phyloP scores from a whole-genome alignment of 2,888 invertebrate species.

The Pandemis corylana region DNA sequence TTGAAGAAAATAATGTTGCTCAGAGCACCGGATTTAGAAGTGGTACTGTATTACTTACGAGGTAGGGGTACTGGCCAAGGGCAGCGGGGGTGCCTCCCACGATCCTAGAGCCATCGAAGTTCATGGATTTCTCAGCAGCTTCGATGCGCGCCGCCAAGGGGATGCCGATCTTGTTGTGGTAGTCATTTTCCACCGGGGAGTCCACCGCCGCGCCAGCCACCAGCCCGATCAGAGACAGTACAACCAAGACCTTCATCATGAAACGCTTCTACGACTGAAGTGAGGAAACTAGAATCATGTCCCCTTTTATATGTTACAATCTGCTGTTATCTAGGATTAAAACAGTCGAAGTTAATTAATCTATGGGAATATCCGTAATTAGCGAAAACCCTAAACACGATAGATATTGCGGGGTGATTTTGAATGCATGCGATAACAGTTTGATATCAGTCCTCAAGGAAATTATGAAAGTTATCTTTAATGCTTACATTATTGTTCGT shows the following conservation, averaged over 20 bases:
- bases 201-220: neutral
- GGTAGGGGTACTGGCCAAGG: constrained; percentile 13
- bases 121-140: constrained; percentile 40
- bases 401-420: too few species aligned
- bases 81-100: constrained; percentile 41
- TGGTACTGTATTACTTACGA: constrained; percentile 6
- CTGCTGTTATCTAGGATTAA: neutral
- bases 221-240: neutral
- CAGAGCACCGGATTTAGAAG: too few species aligned
- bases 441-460: too few species aligned
- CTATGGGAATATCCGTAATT: neutral
- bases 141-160: constrained; percentile 41
- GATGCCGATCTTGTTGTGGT: constrained; percentile 43
- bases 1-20: too few species aligned
- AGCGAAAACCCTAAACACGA: neutral
- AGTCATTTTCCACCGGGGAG: constrained; percentile 11
- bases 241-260: neutral
- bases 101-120: constrained; percentile 40
- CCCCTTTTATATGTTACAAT: neutral
- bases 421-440: too few species aligned
- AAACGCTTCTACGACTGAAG: neutral
- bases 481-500: too few species aligned
- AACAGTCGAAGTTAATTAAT: neutral
- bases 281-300: neutral
- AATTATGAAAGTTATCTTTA: too few species aligned